Conservation (phyloP, 2,888 invertebrate species). For the Cephus sareptanus region DNA sequence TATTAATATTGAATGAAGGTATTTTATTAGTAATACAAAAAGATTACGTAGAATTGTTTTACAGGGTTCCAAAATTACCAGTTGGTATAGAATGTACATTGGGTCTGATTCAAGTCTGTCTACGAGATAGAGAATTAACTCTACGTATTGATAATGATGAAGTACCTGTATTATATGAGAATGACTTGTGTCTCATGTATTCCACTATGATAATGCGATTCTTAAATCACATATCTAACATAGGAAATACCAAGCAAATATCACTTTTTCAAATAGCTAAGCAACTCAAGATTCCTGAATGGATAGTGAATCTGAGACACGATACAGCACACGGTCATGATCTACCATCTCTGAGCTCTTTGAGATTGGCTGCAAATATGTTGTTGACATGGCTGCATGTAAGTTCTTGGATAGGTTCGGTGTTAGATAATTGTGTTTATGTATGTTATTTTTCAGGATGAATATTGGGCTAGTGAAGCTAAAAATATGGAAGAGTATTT, state of each 20-base stretch:
- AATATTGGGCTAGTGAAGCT: conserved; percentile 75
- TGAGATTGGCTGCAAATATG: conserved; percentile 74
- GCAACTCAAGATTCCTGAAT: conserved; percentile 78
- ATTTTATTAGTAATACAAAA: conserved; percentile 1
- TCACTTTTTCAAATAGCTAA: conserved; percentile 72
- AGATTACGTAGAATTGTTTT: conserved; percentile 7
- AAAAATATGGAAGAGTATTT: conserved; percentile 67
- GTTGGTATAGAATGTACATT: conserved; percentile 59
- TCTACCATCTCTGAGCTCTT: conserved; percentile 73
- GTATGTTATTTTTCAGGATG: conserved; percentile 55
- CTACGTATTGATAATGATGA: conserved; percentile 48
- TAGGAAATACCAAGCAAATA: conserved; percentile 68
- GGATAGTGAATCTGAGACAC: conserved; percentile 84
- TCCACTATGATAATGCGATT: conserved; percentile 76
- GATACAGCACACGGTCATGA: conserved; percentile 79
- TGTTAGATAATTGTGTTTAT: neutral
- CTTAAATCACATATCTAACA: conserved; percentile 73
- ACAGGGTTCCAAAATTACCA: conserved; percentile 54
- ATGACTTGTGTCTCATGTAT: conserved; percentile 71
- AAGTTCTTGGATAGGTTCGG: conserved; percentile 27
- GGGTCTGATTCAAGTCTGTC: conserved; percentile 54
- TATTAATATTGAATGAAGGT: neutral
- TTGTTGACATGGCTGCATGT: conserved; percentile 77
- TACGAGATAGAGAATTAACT: conserved; percentile 56
- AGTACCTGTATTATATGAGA: conserved; percentile 58